These are phyloP conservation scores for Oreohelix idahoensis DNA, from an alignment of 1,140 invertebrate genomes.

Conservation along the genomic window DNA sequence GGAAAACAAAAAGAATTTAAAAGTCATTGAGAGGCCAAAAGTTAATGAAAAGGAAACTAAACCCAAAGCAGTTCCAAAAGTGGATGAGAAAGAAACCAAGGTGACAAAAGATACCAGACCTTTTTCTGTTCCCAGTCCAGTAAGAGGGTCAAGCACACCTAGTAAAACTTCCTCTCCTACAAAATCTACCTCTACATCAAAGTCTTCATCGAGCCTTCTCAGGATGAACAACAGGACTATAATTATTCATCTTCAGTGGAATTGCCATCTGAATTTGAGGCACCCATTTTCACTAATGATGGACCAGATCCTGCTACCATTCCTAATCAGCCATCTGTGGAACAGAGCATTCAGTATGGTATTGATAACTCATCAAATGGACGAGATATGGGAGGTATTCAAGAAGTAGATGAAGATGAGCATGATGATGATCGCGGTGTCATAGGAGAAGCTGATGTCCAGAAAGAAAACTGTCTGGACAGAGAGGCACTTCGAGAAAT, in stretches of 20 bases:
- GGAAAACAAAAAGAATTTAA: constrained; percentile 40
- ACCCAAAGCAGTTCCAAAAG: neutral
- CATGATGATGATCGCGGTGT: constrained; percentile 22
- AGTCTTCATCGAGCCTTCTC: constrained; percentile 39
- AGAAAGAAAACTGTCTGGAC: neutral
- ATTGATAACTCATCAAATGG: constrained; percentile 34
- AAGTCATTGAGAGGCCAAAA: constrained; percentile 37
- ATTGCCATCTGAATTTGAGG: constrained; percentile 1
- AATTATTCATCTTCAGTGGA: neutral
- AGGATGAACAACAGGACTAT: constrained; percentile 35
- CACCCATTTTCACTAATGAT: constrained; percentile 41
- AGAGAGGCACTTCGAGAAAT: constrained; percentile 44
- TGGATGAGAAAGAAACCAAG: neutral
- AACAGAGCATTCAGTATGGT: constrained; percentile 53
- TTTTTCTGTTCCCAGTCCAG: constrained; percentile 16
- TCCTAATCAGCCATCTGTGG: constrained; percentile 6
- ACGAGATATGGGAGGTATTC: constrained; percentile 53
- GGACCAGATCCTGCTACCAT: neutral
- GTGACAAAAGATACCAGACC: constrained; percentile 3
- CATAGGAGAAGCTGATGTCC: neutral
- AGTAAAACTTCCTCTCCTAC: constrained; percentile 36
- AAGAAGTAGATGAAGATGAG: constrained; percentile 56
- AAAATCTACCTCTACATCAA: constrained; percentile 40
- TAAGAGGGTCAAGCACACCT: neutral
- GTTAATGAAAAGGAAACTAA: constrained; percentile 5